Percentiles rank a stretch among this genome's conserved stretches.
Evolutionary conservation across 2,113 vertebrate genomes (phyloP).

Genomic region (Gila orcuttii): DNA sequence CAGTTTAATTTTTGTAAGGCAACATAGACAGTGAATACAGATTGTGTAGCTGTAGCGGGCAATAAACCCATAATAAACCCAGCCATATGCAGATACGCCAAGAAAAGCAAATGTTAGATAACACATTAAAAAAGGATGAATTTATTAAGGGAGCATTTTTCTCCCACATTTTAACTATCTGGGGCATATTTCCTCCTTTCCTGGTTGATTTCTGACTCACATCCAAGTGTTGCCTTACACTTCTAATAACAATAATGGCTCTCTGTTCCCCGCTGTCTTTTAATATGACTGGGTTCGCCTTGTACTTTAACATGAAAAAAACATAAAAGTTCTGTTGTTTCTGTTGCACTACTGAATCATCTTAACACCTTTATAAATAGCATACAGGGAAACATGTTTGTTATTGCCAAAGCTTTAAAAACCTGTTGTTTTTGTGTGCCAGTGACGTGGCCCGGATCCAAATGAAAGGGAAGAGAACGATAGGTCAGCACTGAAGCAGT

Average conservation of each 20-base stretch:
- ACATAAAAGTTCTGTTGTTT: not conserved
- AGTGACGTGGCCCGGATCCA: conserved; percentile 7
- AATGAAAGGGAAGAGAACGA: conserved; percentile 40
- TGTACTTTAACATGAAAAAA: not conserved
- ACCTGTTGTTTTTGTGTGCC: conserved; percentile 25
- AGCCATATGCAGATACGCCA: not conserved
- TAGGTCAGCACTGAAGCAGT: conserved; percentile 41
- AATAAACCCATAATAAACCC: not conserved
- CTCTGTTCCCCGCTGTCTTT: not conserved
- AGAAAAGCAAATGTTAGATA: conserved; percentile 24
- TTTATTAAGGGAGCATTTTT: not conserved
- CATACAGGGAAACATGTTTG: conserved; percentile 34
- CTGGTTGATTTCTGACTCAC: not conserved
- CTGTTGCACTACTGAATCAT: conserved; percentile 22
- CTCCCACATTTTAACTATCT: not conserved
- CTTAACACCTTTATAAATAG: conserved; percentile 26
- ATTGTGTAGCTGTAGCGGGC: not conserved
- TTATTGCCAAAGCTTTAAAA: conserved; percentile 25
- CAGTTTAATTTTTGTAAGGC: not conserved
- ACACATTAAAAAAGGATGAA: not conserved
- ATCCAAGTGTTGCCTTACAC: not conserved
- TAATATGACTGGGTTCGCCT: not conserved
- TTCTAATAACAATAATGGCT: not conserved
- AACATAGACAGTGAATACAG: not conserved
- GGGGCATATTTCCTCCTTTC: not conserved